Evolutionary conservation across 2,888 invertebrate species (phyloP).

Genomic region (Nomada goodeniana): DNA sequence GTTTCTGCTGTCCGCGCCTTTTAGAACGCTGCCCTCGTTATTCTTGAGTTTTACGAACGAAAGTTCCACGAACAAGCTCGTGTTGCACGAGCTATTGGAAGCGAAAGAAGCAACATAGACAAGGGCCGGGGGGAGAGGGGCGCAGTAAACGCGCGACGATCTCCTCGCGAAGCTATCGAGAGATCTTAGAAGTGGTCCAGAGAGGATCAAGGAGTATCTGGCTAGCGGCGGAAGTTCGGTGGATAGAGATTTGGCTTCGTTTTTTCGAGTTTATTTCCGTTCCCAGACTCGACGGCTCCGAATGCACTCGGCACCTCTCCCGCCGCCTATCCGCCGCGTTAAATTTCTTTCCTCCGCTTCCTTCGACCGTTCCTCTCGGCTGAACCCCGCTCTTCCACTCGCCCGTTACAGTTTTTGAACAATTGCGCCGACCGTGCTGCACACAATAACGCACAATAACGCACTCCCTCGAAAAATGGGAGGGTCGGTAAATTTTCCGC

Average conservation of each 20-base stretch:
- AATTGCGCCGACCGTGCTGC: constrained; percentile 52
- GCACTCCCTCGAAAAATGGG: too few species aligned
- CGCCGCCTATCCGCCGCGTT: constrained; percentile 73
- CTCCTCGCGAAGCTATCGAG: constrained; percentile 48
- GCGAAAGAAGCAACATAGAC: constrained; percentile 1
- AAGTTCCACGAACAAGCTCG: background rate
- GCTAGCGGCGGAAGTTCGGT: constrained; percentile 50
- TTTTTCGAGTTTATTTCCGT: constrained; percentile 56
- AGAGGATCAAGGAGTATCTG: constrained; percentile 50
- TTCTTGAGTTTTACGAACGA: background rate
- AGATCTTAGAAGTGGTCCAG: constrained; percentile 55
- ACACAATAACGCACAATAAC: constrained; percentile 15
- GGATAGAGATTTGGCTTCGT: constrained; percentile 60
- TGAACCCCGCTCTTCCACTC: constrained; percentile 11
- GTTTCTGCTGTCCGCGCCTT: background rate
- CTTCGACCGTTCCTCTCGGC: constrained; percentile 7
- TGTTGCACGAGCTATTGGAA: background rate
- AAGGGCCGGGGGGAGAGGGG: constrained; percentile 4
- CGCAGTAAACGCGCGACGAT: constrained; percentile 50
- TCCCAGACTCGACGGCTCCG: constrained; percentile 42
- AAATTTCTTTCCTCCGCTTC: constrained; percentile 67
- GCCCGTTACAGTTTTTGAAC: constrained; percentile 55
- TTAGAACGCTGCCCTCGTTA: background rate
- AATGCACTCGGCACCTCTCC: constrained; percentile 52
- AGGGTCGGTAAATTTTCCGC: constrained; percentile 16